These are phyloP conservation scores for Odontocolon sp. DNA, from an alignment of 2,888 invertebrate genomes.

Conservation along the genomic window DNA sequence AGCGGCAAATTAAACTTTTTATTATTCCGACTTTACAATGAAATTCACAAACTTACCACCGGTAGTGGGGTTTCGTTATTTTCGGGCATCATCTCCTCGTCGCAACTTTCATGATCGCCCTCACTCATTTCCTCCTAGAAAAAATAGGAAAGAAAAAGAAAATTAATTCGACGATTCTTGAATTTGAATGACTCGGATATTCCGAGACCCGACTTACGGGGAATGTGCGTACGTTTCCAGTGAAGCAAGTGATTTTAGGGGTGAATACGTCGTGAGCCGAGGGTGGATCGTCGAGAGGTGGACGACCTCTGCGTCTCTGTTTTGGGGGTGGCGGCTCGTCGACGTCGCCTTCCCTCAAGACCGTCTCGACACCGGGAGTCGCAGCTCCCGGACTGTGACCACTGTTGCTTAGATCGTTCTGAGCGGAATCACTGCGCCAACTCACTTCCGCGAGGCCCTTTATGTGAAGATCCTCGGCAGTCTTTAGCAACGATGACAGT, in stretches of 20 bases:
- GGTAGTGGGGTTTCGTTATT: conserved; percentile 77
- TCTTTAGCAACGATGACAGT: conserved; percentile 92
- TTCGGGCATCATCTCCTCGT: conserved; percentile 78
- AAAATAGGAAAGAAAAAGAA: background rate
- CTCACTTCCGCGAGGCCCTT: conserved; percentile 95
- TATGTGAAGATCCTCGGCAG: conserved; percentile 95
- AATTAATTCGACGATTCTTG: conserved; percentile 38
- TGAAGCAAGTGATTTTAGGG: conserved; percentile 82
- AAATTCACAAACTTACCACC: conserved; percentile 69
- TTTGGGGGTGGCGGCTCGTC: conserved; percentile 80
- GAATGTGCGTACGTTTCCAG: conserved; percentile 77
- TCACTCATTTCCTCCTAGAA: conserved; percentile 78
- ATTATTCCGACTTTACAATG: background rate
- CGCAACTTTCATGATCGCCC: conserved; percentile 79
- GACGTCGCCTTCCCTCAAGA: conserved; percentile 75
- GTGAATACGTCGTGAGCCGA: conserved; percentile 81
- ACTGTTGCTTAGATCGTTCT: conserved; percentile 74
- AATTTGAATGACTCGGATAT: background rate
- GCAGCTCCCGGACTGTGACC: conserved; percentile 76
- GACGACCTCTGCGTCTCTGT: conserved; percentile 86
- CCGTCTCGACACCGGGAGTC: conserved; percentile 77
- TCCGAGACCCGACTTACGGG: conserved; percentile 8
- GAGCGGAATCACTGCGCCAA: conserved; percentile 84
- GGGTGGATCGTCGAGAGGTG: conserved; percentile 85
- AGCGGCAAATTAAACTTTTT: background rate